Base-by-base conservation (phyloP, 2,797 vertebrate species). In the Cyprinodon diabolis region DNA sequence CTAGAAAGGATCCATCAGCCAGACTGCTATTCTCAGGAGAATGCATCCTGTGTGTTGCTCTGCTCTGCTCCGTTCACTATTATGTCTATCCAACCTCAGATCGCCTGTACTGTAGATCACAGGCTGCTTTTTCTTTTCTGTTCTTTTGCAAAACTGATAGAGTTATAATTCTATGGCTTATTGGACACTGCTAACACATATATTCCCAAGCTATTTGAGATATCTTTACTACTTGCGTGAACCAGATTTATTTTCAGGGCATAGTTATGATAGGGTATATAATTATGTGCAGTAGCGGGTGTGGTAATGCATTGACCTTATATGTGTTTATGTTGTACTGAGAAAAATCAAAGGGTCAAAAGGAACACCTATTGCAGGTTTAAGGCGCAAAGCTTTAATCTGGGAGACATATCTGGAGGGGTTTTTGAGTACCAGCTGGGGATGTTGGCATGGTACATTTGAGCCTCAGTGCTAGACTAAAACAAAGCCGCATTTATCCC, bases 31-130 rank as follows among this genome's bases (percentile, higher is more conserved):
- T 92, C 82, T 87, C 85, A 69, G 25, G 75, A 90, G 83, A 55
- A 87, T 79, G 78, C 73, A 85, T 84, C 79, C 78, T 83, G 82
- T 55, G 25, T 78, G 79, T 83, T 87, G 84, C 84, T 91, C 87
- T 85, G 79, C 88, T 90, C 90, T 90, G 79, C 80, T 89, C 80
- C 69, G 78, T 84, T 90, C 87, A 80, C 82, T 84, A 91, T 87
- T 83, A 84, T 84, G 92, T 91, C 84, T 82, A 81, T 77, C 77
- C 83, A 86, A 87, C 86, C 84, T 71, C 66, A 83, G 86, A 87
- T 92, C 86, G 87, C 88, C 90, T 90, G 86, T 89, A 83, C 84
- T 85, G 80, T 90, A 87, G 83, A 91, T 92, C 90, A 90, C 78
- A 90, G 78, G 68, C 79, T 75, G 71, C 79, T 82, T 87, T 90